phyloP scores from a whole-genome alignment of 2,113 vertebrate species.

The Bubo scandiacus region DNA sequence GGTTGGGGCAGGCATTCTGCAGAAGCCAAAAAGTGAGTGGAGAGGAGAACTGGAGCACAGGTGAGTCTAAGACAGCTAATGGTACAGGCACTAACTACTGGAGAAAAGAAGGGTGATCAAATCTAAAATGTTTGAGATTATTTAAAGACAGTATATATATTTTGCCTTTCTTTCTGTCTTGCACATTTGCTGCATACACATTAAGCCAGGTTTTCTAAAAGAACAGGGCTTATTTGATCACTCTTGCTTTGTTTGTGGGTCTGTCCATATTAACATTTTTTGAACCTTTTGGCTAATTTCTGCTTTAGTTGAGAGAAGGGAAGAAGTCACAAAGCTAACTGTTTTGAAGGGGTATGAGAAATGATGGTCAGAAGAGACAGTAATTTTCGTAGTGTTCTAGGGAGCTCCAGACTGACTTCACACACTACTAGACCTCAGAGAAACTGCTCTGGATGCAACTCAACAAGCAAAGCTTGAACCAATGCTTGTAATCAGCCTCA shows the following conservation, averaged over 20 bases:
- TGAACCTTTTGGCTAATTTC: neutral
- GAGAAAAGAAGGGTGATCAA: neutral
- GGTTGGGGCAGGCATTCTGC: neutral
- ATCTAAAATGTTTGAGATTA: neutral
- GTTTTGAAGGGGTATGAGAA: neutral
- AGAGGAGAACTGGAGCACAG: neutral
- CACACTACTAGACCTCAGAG: neutral
- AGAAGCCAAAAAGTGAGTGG: neutral
- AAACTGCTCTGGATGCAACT: neutral
- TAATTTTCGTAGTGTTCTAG: neutral
- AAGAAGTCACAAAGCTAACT: neutral
- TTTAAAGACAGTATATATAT: neutral
- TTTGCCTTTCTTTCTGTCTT: neutral
- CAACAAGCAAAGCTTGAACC: neutral
- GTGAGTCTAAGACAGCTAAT: neutral
- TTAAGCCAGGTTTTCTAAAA: neutral
- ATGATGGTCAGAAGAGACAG: neutral
- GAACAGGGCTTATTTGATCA: neutral
- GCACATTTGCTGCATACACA: fast-evolving
- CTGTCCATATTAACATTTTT: neutral
- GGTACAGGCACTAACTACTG: neutral
- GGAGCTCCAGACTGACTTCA: neutral
- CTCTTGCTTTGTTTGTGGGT: neutral
- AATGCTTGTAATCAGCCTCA: neutral
- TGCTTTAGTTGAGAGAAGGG: neutral